phyloP scores from a whole-genome alignment of 2,113 vertebrate genomes.

The Oceanites oceanicus region DNA sequence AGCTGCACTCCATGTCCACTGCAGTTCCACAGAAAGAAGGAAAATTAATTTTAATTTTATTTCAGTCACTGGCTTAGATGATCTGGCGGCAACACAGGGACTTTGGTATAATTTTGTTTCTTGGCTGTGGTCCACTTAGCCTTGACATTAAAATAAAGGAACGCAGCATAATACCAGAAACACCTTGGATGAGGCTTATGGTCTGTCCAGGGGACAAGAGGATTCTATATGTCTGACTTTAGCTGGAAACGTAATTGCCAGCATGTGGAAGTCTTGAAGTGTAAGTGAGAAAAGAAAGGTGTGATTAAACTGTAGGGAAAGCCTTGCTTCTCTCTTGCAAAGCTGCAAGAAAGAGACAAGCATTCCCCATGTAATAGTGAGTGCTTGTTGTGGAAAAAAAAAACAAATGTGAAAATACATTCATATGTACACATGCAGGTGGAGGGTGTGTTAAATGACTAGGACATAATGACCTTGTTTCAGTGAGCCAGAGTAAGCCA shows the following conservation, averaged over 20 bases:
- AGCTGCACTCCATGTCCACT: constrained; percentile 49
- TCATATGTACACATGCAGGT: not conserved
- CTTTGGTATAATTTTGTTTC: constrained; percentile 53
- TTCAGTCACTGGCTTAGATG: constrained; percentile 67
- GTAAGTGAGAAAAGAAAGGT: constrained; percentile 57
- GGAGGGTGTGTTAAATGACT: not conserved
- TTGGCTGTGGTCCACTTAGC: constrained; percentile 61
- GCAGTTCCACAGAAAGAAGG: constrained; percentile 24
- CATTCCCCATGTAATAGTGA: constrained; percentile 48
- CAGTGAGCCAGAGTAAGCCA: constrained; percentile 15
- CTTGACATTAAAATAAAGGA: constrained; percentile 65
- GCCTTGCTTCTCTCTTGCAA: constrained; percentile 41
- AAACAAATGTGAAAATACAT: not conserved
- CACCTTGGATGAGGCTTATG: constrained; percentile 29
- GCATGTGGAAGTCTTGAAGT: constrained; percentile 53
- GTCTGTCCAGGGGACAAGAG: constrained; percentile 38
- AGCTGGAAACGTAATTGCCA: constrained; percentile 56
- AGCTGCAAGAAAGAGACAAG: constrained; percentile 23
- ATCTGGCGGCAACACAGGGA: constrained; percentile 33
- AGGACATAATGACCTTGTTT: constrained; percentile 49
- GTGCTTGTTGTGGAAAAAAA: constrained; percentile 12
- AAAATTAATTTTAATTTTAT: constrained; percentile 70
- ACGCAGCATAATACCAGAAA: constrained; percentile 63
- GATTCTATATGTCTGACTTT: constrained; percentile 45
- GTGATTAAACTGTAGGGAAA: constrained; percentile 48